Base-by-base conservation (phyloP, 92 coral and sea anemone genomes). In the Palythoa grandiflora region DNA sequence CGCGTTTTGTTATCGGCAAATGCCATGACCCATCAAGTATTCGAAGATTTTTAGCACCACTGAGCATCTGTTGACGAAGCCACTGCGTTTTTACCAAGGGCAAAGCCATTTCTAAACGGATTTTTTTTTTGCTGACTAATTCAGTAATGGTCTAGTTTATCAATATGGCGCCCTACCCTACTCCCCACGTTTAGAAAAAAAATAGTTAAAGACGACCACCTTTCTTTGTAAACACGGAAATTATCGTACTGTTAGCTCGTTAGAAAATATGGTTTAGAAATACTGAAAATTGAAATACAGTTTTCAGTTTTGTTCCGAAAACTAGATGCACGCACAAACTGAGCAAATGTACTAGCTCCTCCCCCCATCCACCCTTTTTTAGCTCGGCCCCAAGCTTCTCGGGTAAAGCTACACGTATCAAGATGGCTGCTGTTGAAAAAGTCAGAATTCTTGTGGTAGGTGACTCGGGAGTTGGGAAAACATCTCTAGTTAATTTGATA, bases 401-500 rank as follows among this genome's bases (percentile, higher is more conserved):
- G 16, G 5, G 37, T 28, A 39, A 12, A 14, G 63, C 14, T 36
- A 44, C 76, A 88, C 83, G 89, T 65, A 21, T 63, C 73, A 96
- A 92, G 21, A 96, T 96, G 99, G 99, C 99, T 73, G 96, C 98
- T 73, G 90, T 92, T 38, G 99, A 96, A 88, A 96, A 95, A 79
- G 98, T 96, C 13, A 93, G 94, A 53, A 89, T 96, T 50, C 79
- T 94, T 75, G 99, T 96, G 16, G 99, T 96, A 21, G 99, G 99
- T 36, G 99, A 96, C 93, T 96, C 99, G 55, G 99, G 99, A 40
- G 98, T 94, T n/a, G 99, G 99, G 28, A 97, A 97, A 83, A 95
- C 98, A 11, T 97, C 99, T 60, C 77, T 97, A 37, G 98, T 95
- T 28, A 97, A 97, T 77, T 88, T 95, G 68, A 93, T 97, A 52